Base-by-base conservation (phyloP, 2,113 vertebrate genomes). In the Archocentrus centrarchus region DNA sequence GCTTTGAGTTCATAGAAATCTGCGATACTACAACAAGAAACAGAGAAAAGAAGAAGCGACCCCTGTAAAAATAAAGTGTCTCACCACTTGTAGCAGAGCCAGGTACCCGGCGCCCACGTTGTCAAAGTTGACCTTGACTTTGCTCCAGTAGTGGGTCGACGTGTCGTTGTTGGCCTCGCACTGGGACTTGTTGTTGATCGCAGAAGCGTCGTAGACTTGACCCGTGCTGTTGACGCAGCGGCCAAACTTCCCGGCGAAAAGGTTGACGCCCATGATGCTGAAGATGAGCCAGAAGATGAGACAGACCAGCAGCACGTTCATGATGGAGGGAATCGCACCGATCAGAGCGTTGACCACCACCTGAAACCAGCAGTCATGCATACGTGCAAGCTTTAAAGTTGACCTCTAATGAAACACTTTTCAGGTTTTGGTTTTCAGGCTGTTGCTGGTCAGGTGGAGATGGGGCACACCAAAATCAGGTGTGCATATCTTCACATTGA, bases 221-320 rank as follows among this genome's bases (percentile, higher is more conserved):
- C 97, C 98, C 0, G 96, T 96, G 80, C 96, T 96, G 92, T 97
- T 98, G 79, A 99, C 95, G 86, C 98, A 99, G 88, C 96, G 97
- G 27, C 98, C 98, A 70, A 98, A 99, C 93, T 99, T 99, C 2
- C 98, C 98, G 1, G 98, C 97, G 5, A 99, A 99, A 37, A 99
- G 95, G 95, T 99, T 99, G 86, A 99, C 98, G 10, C 98, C 98
- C 98, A 99, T 99, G 95, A 99, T 99, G 96, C 98, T 99, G 89
- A 99, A 99, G 97, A 99, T 99, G 18, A 99, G 98, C 98, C 98
- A 99, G 96, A 99, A 99, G 95, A 99, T 99, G 93, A 99, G 97
- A 81, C 98, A 99, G 89, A 99, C 98, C 0, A 99, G 97, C 59
- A 99, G 96, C 70, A 99, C 98, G 17, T 99, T 99, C 98, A 99